Base-by-base conservation (phyloP, 2,797 vertebrate genomes). In the Helostoma temminkii region DNA sequence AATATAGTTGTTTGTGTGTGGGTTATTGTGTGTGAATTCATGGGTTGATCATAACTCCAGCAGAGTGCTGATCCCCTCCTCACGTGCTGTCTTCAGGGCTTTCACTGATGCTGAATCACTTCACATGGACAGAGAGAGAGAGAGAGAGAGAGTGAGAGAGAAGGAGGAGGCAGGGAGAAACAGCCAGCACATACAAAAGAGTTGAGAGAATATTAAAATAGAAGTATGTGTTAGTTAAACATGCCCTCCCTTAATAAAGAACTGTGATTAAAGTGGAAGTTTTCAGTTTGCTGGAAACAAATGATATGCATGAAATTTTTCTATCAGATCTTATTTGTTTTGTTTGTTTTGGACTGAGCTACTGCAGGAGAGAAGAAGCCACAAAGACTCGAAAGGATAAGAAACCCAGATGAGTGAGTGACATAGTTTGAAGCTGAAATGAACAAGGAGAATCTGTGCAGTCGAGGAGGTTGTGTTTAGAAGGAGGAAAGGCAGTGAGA, bases 61-160 rank as follows among this genome's bases (percentile, higher is more conserved):
- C 48, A 61, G 62, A 71, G 34, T 6, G 22, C 62, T 19, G 53
- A 71, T 58, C 50, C 52, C 72, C 39, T 71, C 54, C 50, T 77
- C 82, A 82, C 74, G 24, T 88, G 84, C 71, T 72, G 71, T 55
- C 66, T 74, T 54, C 63, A 78, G 77, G 55, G 79, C 54, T 84
- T 71, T 18, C 18, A 54, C 72, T 74, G 73, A 82, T 73, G 74
- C 73, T 46, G 74, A 82, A 71, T 64, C 65, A 70, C 57, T 59
- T 82, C 82, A 74, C 75, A 83, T 78, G 81, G 67, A 78, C 42
- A 6, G 42, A 68, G 71, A 41, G 45, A 21, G 49, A 25, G 48
- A 58, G 46, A 68, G 71, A 41, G 45, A 21, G 49, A 25, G 48
- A 58, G 46, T n/a, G n/a, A n/a, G 21, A 12, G 50, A 8, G 8